These are phyloP conservation scores for Oreochromis aureus DNA, from an alignment of 2,113 vertebrate genomes.

Conservation along the genomic window DNA sequence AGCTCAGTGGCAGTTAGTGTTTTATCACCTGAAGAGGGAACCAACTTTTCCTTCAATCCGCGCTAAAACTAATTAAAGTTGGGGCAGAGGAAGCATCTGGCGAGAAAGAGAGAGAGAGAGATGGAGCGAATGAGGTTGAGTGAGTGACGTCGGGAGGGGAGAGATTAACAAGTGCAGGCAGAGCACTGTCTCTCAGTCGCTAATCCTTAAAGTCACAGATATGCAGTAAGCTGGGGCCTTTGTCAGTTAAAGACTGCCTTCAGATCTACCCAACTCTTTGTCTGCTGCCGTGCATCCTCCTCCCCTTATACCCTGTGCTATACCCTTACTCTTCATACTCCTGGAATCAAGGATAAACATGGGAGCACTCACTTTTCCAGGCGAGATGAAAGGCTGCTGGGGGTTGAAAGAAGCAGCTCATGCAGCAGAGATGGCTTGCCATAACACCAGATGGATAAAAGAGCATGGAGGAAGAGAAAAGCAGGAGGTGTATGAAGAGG, in stretches of 20 bases:
- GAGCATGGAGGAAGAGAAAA: conserved; percentile 17
- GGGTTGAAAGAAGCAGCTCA: conserved; percentile 41
- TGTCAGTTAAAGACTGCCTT: conserved; percentile 56
- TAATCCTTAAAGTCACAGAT: conserved; percentile 70
- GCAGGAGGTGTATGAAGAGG: not conserved
- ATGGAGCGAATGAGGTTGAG: conserved; percentile 22
- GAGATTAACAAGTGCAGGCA: conserved; percentile 58
- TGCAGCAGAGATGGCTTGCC: conserved; percentile 22
- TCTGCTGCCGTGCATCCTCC: conserved; percentile 33
- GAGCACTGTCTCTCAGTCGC: conserved; percentile 50
- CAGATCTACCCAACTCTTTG: conserved; percentile 53
- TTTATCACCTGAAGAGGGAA: conserved; percentile 62
- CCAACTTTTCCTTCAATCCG: conserved; percentile 50
- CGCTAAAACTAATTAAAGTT: conserved; percentile 71
- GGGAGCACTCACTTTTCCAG: conserved; percentile 29
- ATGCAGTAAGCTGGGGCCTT: conserved; percentile 47
- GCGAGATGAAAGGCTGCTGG: conserved; percentile 41
- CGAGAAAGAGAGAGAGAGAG: conserved; percentile 10
- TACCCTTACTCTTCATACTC: conserved; percentile 24
- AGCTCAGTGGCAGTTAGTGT: conserved; percentile 55
- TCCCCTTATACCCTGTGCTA: conserved; percentile 5
- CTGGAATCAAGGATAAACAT: conserved; percentile 53
- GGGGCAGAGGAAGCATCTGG: conserved; percentile 28
- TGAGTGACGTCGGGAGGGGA: conserved; percentile 49
- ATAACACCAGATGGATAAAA: conserved; percentile 48